Base-by-base conservation (phyloP, 2,113 vertebrate genomes). In the Scytalopus superciliaris region DNA sequence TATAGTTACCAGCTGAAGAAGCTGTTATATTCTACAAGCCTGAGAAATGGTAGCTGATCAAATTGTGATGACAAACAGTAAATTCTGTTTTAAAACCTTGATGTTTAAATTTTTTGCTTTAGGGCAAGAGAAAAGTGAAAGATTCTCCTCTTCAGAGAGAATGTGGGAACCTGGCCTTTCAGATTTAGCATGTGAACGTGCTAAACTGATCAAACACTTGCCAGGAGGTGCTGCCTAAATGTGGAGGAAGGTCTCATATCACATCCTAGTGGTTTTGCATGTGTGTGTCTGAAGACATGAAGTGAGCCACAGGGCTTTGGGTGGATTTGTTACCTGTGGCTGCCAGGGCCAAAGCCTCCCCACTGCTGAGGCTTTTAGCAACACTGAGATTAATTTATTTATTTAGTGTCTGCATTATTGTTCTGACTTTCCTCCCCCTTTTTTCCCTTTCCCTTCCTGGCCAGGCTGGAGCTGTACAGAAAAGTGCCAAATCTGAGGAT, bases 401-500 rank as follows among this genome's bases (percentile, higher is more conserved):
- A 6, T n/a, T 35, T 42, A 12, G 14, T 35, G 33, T 12, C 37
- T 33, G 22, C 8, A 33, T 89, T 10, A 42, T 25, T 49, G 21
- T 75, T 84, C 60, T 86, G 23, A 83, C n/a, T 40, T 37, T 33
- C 60, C 64, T 31, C 16, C 17, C 5, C 2, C 4, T 9, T 31
- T 33, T 59, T 62, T 42, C 2, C 3, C 4, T 62, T 79, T 73
- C 2, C 7, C 3, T 90, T 12, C 22, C 24, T 49, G 79, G 2
- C 39, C 94, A 98, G 98, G 91, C 97, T 98, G 88, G 98, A 98
- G 69, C 69, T 98, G 64, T 98, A 98, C 79, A 98, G 98, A 93
- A 98, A 98, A 94, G 98, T 98, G 85, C 98, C 98, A 89, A 98
- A 98, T 93, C 97, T 98, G 80, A 96, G 98, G 82, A 98, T 98